Conservation (phyloP, 2,888 invertebrate genomes). For the Cylloceria caligata region DNA sequence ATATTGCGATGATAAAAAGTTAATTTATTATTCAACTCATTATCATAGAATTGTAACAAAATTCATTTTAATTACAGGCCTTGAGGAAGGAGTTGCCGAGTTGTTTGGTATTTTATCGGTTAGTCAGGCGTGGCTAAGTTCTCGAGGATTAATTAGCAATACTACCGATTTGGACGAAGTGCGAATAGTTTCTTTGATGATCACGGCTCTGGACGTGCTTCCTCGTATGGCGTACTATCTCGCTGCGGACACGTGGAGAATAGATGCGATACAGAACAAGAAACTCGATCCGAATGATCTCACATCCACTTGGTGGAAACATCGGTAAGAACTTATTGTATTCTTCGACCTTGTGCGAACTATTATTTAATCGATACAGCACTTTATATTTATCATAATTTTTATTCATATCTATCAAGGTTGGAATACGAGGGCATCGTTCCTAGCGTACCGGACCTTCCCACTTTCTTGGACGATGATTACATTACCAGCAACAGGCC, state of each 20-base stretch:
- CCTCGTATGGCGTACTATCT: slow-evolving; percentile 81
- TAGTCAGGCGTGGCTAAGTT: slow-evolving; percentile 78
- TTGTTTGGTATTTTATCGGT: slow-evolving; percentile 79
- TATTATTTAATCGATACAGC: neutral
- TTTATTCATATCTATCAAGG: slow-evolving; percentile 66
- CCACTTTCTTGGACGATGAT: slow-evolving; percentile 78
- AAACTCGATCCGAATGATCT: slow-evolving; percentile 72
- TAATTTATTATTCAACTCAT: too few relatives aligned
- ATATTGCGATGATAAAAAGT: too few relatives aligned
- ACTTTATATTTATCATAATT: slow-evolving; percentile 23
- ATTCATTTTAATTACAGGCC: slow-evolving; percentile 68
- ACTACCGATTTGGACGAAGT: slow-evolving; percentile 72
- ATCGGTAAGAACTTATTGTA: slow-evolving; percentile 74
- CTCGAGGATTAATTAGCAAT: slow-evolving; percentile 72
- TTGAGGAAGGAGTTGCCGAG: slow-evolving; percentile 79
- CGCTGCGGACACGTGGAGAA: slow-evolving; percentile 79
- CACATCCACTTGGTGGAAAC: slow-evolving; percentile 79
- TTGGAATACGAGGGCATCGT: slow-evolving; percentile 75
- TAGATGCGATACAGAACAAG: slow-evolving; percentile 75
- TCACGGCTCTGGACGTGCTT: slow-evolving; percentile 80
- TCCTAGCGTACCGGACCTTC: slow-evolving; percentile 67
- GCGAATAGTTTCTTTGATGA: slow-evolving; percentile 76
- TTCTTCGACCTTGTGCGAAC: slow-evolving; percentile 1
- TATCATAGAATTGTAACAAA: neutral
- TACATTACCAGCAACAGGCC: slow-evolving; percentile 79